Percentiles rank a stretch among this genome's conserved stretches.
Conservation (phyloP, 2,113 vertebrate genomes). For the Poeciliopsis prolifica region DNA sequence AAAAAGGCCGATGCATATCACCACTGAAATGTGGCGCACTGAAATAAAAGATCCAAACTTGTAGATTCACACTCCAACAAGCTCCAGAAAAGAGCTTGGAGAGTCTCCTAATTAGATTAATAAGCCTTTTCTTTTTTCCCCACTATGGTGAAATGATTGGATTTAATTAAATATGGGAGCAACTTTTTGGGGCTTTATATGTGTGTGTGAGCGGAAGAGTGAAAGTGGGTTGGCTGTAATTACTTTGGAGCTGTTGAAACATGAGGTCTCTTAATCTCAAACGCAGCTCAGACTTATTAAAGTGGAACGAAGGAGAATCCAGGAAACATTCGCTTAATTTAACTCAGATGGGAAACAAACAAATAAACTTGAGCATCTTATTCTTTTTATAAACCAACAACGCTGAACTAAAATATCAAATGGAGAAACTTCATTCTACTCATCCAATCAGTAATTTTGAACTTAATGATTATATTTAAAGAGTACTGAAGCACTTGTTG, state of each 20-base stretch:
- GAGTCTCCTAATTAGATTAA: constrained; percentile 66
- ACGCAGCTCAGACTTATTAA: constrained; percentile 66
- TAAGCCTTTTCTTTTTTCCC: constrained; percentile 39
- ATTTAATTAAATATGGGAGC: constrained; percentile 69
- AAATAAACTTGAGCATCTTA: background rate
- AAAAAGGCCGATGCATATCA: constrained; percentile 44
- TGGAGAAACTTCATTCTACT: background rate
- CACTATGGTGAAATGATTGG: constrained; percentile 47
- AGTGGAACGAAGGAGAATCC: constrained; percentile 13
- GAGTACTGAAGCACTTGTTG: background rate
- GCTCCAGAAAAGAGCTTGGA: constrained; percentile 23
- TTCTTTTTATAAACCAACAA: constrained; percentile 17
- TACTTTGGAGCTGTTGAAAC: constrained; percentile 52
- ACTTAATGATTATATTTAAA: background rate
- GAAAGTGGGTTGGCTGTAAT: constrained; percentile 37
- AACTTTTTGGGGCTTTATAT: constrained; percentile 32
- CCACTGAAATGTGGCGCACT: constrained; percentile 36
- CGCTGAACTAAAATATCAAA: background rate
- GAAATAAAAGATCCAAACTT: constrained; percentile 54
- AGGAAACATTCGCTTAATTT: constrained; percentile 39
- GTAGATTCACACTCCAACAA: constrained; percentile 34
- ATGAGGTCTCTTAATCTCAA: constrained; percentile 65
- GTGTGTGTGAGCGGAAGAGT: background rate
- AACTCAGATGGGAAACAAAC: constrained; percentile 19
- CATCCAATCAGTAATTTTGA: background rate